Evolutionary conservation across 2,888 invertebrate species (phyloP).

Genomic region (Pammene aurita): DNA sequence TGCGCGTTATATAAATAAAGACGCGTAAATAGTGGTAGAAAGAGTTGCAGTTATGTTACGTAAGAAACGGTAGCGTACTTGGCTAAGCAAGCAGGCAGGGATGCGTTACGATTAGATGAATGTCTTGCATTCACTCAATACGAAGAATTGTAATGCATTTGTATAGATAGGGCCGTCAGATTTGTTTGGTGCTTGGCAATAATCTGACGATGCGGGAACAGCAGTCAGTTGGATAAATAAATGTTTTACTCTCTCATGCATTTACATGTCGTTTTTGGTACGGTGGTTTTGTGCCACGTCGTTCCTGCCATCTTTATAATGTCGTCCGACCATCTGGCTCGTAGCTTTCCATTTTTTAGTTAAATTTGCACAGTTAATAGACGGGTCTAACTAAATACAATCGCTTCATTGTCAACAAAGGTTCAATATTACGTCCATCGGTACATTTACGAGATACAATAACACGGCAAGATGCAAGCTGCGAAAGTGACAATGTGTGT

Average conservation of each 20-base stretch:
- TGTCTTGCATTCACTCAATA: constrained; percentile 16
- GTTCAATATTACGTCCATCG: not conserved
- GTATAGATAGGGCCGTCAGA: not conserved
- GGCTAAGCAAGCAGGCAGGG: constrained; percentile 43
- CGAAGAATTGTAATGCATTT: not conserved
- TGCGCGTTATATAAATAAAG: constrained; percentile 36
- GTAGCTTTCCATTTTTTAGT: no score
- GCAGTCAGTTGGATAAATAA: no score
- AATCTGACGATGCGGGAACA: no score
- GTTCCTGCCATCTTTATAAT: no score
- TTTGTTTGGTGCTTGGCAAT: no score
- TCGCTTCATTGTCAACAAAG: not conserved
- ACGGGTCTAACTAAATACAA: not conserved
- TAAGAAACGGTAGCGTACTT: constrained; percentile 46
- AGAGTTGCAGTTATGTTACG: constrained; percentile 45
- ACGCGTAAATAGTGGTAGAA: constrained; percentile 42
- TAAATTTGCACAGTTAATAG: not conserved
- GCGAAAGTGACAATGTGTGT: not conserved
- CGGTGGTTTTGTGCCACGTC: no score
- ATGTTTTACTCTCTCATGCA: no score
- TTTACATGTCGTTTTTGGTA: no score
- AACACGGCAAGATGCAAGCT: constrained; percentile 3
- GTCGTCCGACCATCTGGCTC: no score
- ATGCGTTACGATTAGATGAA: constrained; percentile 41
- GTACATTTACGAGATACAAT: no score